phyloP scores from a whole-genome alignment of 2,797 vertebrate genomes.

The Smutsia gigantea region DNA sequence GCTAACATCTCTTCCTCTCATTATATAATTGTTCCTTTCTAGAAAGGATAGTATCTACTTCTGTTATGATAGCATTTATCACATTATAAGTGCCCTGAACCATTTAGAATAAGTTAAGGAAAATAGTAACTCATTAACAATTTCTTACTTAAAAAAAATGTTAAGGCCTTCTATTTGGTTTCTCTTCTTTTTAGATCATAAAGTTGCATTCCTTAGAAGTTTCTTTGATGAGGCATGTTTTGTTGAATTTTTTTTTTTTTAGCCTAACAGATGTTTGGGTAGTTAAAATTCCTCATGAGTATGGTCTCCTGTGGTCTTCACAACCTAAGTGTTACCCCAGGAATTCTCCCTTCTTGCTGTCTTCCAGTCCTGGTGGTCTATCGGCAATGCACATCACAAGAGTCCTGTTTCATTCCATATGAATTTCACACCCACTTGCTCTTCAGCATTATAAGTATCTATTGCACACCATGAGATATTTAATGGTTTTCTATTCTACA shows the following conservation, averaged over 20 bases:
- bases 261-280: conserved; percentile 83
- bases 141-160: conserved; percentile 17
- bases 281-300: conserved; percentile 84
- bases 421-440: conserved; percentile 70
- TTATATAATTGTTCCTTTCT: background rate
- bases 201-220: conserved; percentile 79
- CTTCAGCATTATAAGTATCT: background rate
- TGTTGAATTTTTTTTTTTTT: conserved; percentile 75
- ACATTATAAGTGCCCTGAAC: background rate
- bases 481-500: background rate
- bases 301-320: conserved; percentile 82
- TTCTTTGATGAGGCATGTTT: conserved; percentile 83
- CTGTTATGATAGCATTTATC: background rate
- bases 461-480: background rate
- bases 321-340: conserved; percentile 78
- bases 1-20: background rate
- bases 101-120: background rate
- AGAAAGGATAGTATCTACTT: background rate
- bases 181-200: conserved; percentile 71
- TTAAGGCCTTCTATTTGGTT: background rate
- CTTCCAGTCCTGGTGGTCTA: conserved; percentile 78
- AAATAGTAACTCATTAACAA: background rate
- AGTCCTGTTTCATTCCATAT: conserved; percentile 58
- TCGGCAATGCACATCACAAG: conserved; percentile 57
- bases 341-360: conserved; percentile 73